Evolutionary conservation across 2,113 vertebrate genomes (phyloP).

Genomic region (Halcyon senegalensis): DNA sequence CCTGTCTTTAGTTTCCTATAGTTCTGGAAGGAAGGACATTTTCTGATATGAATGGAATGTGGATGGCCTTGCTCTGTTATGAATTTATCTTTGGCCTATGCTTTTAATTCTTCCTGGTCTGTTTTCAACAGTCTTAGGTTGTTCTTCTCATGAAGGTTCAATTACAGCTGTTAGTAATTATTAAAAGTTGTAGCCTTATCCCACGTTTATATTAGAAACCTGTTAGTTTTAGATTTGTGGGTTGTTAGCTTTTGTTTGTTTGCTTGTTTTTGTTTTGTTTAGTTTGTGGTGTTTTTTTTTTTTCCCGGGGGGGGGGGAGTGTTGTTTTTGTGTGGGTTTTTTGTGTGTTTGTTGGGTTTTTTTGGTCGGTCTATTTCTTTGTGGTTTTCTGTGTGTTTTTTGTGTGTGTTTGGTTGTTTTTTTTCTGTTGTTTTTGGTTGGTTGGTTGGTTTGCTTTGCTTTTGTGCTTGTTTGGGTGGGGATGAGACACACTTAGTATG

Average conservation of each 20-base stretch:
- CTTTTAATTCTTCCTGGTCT: not conserved
- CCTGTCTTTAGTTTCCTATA: not conserved
- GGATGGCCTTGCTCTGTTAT: not conserved
- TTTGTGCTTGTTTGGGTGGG: not conserved
- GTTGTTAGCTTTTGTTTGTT: not conserved
- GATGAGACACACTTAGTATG: not conserved
- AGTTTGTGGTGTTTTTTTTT: too few species aligned
- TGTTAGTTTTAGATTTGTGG: not conserved
- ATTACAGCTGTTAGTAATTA: too few species aligned
- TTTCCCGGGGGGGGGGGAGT: too few species aligned
- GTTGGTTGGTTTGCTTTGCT: too few species aligned
- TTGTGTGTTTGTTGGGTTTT: too few species aligned
- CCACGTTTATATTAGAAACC: not conserved
- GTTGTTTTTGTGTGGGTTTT: not conserved
- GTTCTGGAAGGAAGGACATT: not conserved
- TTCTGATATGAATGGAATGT: not conserved
- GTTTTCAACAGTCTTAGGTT: not conserved
- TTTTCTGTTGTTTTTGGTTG: too few species aligned
- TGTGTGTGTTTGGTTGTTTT: too few species aligned
- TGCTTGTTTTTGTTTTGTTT: too few species aligned
- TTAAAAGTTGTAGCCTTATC: not conserved
- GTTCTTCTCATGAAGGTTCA: not conserved
- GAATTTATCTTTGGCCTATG: not conserved
- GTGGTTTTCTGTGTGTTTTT: too few species aligned
- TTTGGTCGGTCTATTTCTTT: too few species aligned